Conservation (phyloP, 2,113 vertebrate species). For the Notiomystis cincta region DNA sequence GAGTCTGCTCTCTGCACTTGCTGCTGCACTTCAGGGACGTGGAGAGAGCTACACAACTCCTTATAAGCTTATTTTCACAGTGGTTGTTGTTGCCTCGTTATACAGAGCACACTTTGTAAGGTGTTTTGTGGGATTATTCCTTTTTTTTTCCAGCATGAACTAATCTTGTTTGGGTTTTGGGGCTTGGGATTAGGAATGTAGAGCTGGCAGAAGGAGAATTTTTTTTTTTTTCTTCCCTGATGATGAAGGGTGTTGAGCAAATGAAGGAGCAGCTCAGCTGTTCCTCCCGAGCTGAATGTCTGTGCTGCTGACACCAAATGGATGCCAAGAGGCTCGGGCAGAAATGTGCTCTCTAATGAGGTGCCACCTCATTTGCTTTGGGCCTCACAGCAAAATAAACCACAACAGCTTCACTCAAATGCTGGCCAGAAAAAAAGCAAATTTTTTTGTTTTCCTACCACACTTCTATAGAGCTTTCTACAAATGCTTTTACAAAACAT, state of each 20-base stretch:
- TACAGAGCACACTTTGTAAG: background rate
- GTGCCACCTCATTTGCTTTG: background rate
- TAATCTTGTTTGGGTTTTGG: background rate
- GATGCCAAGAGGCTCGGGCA: background rate
- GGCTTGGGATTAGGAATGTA: background rate
- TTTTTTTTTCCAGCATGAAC: background rate
- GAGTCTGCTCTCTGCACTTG: background rate
- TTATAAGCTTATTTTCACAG: background rate
- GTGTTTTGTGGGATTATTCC: background rate
- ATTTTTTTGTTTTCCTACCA: background rate
- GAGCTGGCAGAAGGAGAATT: background rate
- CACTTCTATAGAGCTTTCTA: background rate
- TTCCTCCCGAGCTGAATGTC: background rate
- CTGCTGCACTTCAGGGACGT: background rate
- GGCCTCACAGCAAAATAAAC: background rate
- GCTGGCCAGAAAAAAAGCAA: background rate
- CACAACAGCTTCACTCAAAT: background rate
- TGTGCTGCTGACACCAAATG: background rate
- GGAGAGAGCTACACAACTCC: background rate
- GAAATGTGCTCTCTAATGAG: background rate
- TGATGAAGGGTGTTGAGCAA: background rate
- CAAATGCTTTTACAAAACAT: background rate
- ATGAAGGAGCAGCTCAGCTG: background rate
- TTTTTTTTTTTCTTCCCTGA: background rate
- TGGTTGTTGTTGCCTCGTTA: background rate